Evolutionary conservation across 2,113 vertebrate species (phyloP).

Genomic region (Caracal caracal): DNA sequence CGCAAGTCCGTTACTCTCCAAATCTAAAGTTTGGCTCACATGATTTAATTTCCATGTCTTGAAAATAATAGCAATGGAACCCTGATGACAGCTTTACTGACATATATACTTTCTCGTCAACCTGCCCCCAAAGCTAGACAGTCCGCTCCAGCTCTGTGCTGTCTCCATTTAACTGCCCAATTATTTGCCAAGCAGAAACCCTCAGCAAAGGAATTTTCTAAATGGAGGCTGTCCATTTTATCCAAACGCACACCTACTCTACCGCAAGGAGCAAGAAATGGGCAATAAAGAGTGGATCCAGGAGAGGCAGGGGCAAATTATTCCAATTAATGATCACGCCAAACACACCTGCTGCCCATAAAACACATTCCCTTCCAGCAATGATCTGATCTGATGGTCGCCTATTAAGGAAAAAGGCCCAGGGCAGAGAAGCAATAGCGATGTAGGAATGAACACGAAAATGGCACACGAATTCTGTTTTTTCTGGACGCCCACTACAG

Average conservation of each 20-base stretch:
- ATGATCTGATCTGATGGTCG: background rate
- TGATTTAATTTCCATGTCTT: background rate
- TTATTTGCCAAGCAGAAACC: constrained; percentile 1
- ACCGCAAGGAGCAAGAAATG: background rate
- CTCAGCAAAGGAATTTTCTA: background rate
- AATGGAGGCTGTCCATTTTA: background rate
- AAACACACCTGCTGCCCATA: constrained; percentile 6
- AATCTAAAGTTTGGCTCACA: background rate
- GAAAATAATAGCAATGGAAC: background rate
- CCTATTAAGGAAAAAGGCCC: background rate
- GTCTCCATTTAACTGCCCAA: background rate
- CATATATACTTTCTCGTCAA: background rate
- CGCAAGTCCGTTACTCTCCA: background rate
- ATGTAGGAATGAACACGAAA: background rate
- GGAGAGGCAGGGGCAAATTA: background rate
- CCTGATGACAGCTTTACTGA: background rate
- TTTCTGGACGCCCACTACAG: background rate
- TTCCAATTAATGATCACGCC: background rate
- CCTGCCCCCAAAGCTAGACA: background rate
- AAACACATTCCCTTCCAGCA: background rate
- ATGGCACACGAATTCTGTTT: background rate
- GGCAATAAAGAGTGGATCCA: background rate
- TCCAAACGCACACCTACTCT: background rate
- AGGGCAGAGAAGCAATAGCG: background rate
- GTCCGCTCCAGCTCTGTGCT: background rate